Base-by-base conservation (phyloP, 2,113 vertebrate species). In the Dendrocopos noguchii region DNA sequence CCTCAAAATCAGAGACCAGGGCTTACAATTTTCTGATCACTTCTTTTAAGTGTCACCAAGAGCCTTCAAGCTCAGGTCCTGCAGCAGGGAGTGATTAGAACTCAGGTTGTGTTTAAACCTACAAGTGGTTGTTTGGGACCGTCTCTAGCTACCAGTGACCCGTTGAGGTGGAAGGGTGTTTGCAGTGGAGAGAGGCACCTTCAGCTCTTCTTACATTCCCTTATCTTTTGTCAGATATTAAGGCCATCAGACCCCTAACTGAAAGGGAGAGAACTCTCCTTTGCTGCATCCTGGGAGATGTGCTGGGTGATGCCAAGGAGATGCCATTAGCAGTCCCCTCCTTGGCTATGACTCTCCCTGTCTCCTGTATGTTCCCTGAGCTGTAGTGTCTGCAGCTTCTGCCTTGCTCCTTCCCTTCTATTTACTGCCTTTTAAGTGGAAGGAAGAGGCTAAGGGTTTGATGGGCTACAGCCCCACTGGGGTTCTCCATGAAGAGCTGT, bases 351-450 rank as follows among this genome's bases (percentile, higher is more conserved):
- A 14, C 29, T 44, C 12, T 67, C 22, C 56, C 31, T 75, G 2
- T 1, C 15, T 73, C 28, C 47, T 9, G 2, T 4, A 13, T 15
- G 6, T n/a, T 42, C 50, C 83, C 21, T 0, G 1, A 27, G 20
- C 0, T 57, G 10, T 46, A 50, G 22, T 12, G 27, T 33, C 21
- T 74, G n/a, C 39, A 50, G 59, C 56, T 25, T n/a, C 71, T 76
- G 55, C 50, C 36, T 72, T 24, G 25, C 64, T 81, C 55, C 71
- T 70, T 84, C 15, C 57, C 11, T 12, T 66, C 60, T 28, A 21
- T 46, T 59, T 64, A 18, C 53, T 74, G 67, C 33, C 7, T 84
- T 52, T 44, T 31, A 72, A 61, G 22, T 14, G 24, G 36, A 47
- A 74, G 80, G 33, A 78, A 66, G 18, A 28, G 25, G 15, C 33